Evolutionary conservation across 2,797 vertebrate genomes (phyloP).

Genomic region (Mycteria americana): DNA sequence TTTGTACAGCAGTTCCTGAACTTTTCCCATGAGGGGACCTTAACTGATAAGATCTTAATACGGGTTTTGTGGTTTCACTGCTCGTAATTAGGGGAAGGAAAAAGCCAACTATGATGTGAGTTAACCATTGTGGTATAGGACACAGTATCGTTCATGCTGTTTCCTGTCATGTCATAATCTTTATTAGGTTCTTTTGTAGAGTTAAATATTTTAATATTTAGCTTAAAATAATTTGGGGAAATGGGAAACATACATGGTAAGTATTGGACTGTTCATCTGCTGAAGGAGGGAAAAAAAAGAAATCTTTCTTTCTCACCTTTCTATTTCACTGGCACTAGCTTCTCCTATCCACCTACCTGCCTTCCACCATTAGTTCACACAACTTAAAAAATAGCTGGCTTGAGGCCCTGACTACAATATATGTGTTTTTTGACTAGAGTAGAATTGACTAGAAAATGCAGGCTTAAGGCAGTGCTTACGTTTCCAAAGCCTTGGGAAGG

Average conservation of each 20-base stretch:
- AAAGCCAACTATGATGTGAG: not conserved
- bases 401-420: not conserved
- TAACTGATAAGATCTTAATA: conserved; percentile 5
- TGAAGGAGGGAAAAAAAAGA: not conserved
- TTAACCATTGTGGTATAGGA: not conserved
- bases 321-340: not conserved
- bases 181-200: not conserved
- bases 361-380: not conserved
- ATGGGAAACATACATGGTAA: not conserved
- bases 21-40: not conserved
- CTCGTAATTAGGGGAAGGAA: conserved; percentile 16
- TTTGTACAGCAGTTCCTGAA: not conserved
- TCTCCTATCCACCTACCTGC: not conserved
- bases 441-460: not conserved
- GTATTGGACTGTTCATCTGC: not conserved
- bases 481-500: not conserved
- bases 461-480: not conserved
- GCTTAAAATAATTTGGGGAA: not conserved
- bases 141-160: not conserved
- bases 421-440: not conserved
- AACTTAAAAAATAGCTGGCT: not conserved
- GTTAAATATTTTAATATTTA: not conserved
- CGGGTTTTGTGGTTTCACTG: conserved; percentile 13
- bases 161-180: not conserved
- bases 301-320: not conserved